Base-by-base conservation (phyloP, 2,888 invertebrate genomes). In the Ichneumon xanthorius region DNA sequence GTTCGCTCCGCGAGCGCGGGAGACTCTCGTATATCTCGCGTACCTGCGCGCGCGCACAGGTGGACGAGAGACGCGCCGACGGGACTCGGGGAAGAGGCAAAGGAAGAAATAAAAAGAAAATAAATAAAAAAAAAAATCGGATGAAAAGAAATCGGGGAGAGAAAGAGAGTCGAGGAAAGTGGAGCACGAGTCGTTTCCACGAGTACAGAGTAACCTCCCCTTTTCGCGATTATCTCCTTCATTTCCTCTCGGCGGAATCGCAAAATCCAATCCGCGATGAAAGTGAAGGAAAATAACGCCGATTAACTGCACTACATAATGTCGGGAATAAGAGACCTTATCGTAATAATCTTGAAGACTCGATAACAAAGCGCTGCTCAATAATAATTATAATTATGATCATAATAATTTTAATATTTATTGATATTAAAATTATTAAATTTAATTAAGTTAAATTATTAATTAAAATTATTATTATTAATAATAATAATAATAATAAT, bases 141-240 rank as follows among this genome's bases (percentile, higher is more conserved):
- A 84, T 67, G 40, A 68, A 77, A 75, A 77, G 80, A 84, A 71
- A 80, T 80, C 80, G 82, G 61, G 77, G 80, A 82, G 85, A 86
- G 85, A 86, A 86, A 84, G 84, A 85, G 84, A 84, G 84, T 76
- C 73, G 77, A 88, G 84, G 83, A 88, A 88, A 88, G 87, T 85
- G 80, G 87, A 88, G 85, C 85, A 87, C 72, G 72, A 70, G 61
- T 67, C 53, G 78, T 3, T 45, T 76, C 53, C 81, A 55, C 68
- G 76, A 71, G 26, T 70, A 61, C 75, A 40, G 58, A 9, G 58
- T 14, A 81, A 83, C 73, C 68, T 77, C 85, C 73, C 76, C 67
- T 75, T 71, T 71, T 63, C 26, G 50, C 55, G 53, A 76, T 85
- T 82, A 76, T 77, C 79, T 81, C 79, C 80, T 80, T 76, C 78